Conservation (phyloP, 2,797 vertebrate genomes). For the Eutrigla gurnardus region DNA sequence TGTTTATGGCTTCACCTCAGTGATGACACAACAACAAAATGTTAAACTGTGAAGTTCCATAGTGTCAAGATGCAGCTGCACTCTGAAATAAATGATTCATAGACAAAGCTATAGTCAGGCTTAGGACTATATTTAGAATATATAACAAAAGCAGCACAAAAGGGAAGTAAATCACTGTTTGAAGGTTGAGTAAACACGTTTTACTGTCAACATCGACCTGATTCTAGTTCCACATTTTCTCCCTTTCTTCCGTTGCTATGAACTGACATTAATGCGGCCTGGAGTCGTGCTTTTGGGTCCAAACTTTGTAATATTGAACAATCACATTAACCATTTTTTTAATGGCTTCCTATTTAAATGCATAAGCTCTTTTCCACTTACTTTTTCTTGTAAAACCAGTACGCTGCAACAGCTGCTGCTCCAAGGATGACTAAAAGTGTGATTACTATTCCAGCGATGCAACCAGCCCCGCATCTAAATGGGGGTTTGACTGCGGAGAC, state of each 20-base stretch:
- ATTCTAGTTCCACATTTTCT: not conserved
- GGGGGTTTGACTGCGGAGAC: accelerated
- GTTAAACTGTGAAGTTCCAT: not conserved
- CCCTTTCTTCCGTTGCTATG: not conserved
- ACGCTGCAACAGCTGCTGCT: not conserved
- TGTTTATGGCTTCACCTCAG: not conserved
- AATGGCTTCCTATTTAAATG: not conserved
- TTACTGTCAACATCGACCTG: not conserved
- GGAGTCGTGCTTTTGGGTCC: not conserved
- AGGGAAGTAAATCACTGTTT: too few species aligned
- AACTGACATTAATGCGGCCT: not conserved
- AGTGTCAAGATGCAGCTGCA: not conserved
- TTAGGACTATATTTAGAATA: not conserved
- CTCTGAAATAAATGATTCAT: not conserved
- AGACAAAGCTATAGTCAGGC: not conserved
- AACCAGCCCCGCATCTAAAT: slow-evolving; percentile 21
- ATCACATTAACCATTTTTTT: not conserved
- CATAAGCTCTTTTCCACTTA: slow-evolving; percentile 41
- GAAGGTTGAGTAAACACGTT: slow-evolving; percentile 2
- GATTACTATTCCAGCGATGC: slow-evolving; percentile 69
- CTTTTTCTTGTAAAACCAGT: slow-evolving; percentile 1
- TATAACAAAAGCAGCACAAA: not conserved
- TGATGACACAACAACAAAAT: not conserved
- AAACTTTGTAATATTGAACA: not conserved
- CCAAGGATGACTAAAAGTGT: slow-evolving; percentile 29